Base-by-base conservation (phyloP, 2,113 vertebrate genomes). In the Fukomys damarensis region DNA sequence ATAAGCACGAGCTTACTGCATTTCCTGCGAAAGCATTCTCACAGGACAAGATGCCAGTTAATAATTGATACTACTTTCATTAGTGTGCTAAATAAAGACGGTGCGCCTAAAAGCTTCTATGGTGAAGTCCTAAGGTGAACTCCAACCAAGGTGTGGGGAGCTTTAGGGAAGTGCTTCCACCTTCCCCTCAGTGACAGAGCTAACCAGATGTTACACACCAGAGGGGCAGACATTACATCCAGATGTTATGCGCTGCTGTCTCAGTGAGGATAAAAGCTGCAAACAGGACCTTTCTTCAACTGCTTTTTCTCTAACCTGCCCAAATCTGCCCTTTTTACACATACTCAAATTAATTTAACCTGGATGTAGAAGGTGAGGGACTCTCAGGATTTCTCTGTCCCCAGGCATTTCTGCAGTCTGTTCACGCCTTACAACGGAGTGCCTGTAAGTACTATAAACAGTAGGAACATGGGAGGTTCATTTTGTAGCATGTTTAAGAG, bases 21-120 rank as follows among this genome's bases (percentile, higher is more conserved):
- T 52, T 46, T 92, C n/a, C n/a, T n/a, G n/a, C n/a, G 59, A 92
- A 91, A 52, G 72, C 13, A 74, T 79, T 82, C 22, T 92, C 22
- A 80, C 11, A 90, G 74, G 35, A 87, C 58, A 95, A 74, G 82
- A 90, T 1, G 61, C 3, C 81, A 87, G 80, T 46, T 46, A 81
- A 91, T 61, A 86, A 81, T 65, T 81, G 65, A 83, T 59, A 86
- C 82, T 59, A 58, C n/a, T 83, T 84, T 86, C 17, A 84, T 63
- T 72, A 66, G 87, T 58, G 12, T 54, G 87, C 41, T 86, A 91
- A 94, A 84, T 70, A 86, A 86, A 83, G 4, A 85, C 38, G 79
- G 14, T 79, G 66, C 46, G 49, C 4, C 10, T 79, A 70, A 96
- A 96, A 94, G 38, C 38, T 74, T 80, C 82, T 88, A 7, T 9